Base-by-base conservation (phyloP, 2,113 vertebrate species). In the Solenodon paradoxus region DNA sequence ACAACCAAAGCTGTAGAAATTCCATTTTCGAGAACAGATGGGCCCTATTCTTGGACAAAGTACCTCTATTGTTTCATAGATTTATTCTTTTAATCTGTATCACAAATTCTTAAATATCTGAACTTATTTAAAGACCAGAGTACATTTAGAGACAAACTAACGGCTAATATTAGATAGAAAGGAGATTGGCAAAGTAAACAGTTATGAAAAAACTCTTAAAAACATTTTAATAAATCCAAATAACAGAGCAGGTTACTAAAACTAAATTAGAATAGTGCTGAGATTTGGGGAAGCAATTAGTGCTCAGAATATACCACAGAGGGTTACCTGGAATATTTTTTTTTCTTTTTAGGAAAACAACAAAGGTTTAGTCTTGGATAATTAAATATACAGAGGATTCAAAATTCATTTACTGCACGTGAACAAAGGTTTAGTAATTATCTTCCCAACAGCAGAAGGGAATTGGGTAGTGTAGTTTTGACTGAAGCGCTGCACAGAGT, bases 11-110 rank as follows among this genome's bases (percentile, higher is more conserved):
- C 77, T 97, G 89, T 96, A 97, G 97, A 90, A 95, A 92, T 57
- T 68, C 38, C 45, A 91, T 88, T 97, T 95, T 72, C 63, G 92
- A 97, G 95, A 97, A 97, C 42, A 87, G 78, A 97, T 92, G 74
- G 42, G 83, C 64, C 71, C 83, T 51, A 90, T 94, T 96, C 91
- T 96, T 53, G 45, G 12, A 61, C 72, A 97, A 98, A 97, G 88
- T 95, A 96, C 92, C 96, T 96, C 68, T 45, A 96, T 82, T 96
- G 97, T 96, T 97, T 97, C 93, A 96, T 17, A 97, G 94, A 97
- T 97, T 97, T 98, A 93, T 17, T 95, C 74, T 61, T 95, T 96
- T 95, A 97, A 97, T 66, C 59, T 90, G 89, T 84, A 95, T 88
- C 94, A 97, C 93, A 96, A 94, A 98, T 97, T n/a, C 83, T 96